Evolutionary conservation across 2,888 invertebrate genomes (phyloP).

Genomic region (Dryocosmus kuriphilus): DNA sequence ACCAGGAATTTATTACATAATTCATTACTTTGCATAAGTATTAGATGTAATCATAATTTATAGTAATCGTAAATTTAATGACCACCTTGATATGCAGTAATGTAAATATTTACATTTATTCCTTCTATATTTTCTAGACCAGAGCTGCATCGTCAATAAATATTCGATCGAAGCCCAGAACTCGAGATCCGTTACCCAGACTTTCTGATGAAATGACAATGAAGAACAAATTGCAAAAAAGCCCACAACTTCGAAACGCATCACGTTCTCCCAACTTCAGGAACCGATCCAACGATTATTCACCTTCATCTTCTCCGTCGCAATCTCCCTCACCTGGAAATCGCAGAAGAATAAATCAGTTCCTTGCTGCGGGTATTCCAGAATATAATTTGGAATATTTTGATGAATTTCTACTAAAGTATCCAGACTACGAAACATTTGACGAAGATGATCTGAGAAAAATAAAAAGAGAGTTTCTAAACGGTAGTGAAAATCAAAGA

Average conservation of each 20-base stretch:
- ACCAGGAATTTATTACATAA: background rate
- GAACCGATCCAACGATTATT: background rate
- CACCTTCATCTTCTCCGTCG: background rate
- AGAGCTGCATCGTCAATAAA: background rate
- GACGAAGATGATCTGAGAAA: background rate
- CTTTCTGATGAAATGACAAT: slow-evolving; percentile 13
- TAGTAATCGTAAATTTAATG: background rate
- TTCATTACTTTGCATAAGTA: too few species aligned
- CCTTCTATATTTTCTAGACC: background rate
- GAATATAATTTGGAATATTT: background rate
- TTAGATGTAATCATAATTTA: background rate
- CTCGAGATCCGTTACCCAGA: background rate
- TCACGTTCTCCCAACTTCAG: background rate
- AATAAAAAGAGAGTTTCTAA: background rate
- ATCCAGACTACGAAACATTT: background rate
- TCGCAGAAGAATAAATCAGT: background rate
- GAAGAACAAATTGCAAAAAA: background rate
- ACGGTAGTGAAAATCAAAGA: background rate
- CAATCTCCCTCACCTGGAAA: background rate
- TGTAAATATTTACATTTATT: background rate
- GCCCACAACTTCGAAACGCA: background rate
- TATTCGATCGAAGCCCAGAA: background rate
- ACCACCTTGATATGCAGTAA: too few species aligned
- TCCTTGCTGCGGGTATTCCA: background rate
- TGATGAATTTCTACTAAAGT: background rate